These are phyloP conservation scores for Lates calcarifer DNA, from an alignment of 2,113 vertebrate species.

Conservation along the genomic window DNA sequence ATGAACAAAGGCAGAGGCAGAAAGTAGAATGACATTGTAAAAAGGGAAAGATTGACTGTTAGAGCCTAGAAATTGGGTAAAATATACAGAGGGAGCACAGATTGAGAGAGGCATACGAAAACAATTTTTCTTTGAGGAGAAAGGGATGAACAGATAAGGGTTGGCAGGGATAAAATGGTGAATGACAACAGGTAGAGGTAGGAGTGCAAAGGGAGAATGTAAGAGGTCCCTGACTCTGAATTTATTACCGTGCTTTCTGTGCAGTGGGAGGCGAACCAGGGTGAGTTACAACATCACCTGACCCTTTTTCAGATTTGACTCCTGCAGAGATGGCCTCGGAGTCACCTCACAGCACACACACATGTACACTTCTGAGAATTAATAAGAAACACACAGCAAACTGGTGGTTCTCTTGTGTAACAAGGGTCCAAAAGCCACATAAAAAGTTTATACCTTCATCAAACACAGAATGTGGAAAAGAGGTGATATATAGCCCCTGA, in stretches of 20 bases:
- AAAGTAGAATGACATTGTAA: constrained; percentile 47
- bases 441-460: constrained; percentile 56
- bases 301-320: constrained; percentile 46
- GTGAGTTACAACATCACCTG: constrained; percentile 51
- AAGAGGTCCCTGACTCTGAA: constrained; percentile 60
- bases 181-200: constrained; percentile 37
- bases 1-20: constrained; percentile 43
- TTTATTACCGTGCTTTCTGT: constrained; percentile 59
- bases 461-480: constrained; percentile 32
- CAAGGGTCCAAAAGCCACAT: constrained; percentile 40
- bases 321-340: constrained; percentile 35
- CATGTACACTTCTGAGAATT: constrained; percentile 21
- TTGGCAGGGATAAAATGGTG: constrained; percentile 39
- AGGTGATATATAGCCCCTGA: constrained; percentile 41
- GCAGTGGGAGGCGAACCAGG: constrained; percentile 43
- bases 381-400: constrained; percentile 32
- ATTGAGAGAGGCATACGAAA: constrained; percentile 31
- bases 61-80: constrained; percentile 22
- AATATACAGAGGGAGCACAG: constrained; percentile 28
- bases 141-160: constrained; percentile 40
- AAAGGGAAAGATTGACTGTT: constrained; percentile 39
- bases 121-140: constrained; percentile 34
- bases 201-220: constrained; percentile 9
- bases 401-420: constrained; percentile 9
- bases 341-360: constrained; percentile 21